Conservation (phyloP, 2,113 vertebrate species). For the Heterochromis multidens region DNA sequence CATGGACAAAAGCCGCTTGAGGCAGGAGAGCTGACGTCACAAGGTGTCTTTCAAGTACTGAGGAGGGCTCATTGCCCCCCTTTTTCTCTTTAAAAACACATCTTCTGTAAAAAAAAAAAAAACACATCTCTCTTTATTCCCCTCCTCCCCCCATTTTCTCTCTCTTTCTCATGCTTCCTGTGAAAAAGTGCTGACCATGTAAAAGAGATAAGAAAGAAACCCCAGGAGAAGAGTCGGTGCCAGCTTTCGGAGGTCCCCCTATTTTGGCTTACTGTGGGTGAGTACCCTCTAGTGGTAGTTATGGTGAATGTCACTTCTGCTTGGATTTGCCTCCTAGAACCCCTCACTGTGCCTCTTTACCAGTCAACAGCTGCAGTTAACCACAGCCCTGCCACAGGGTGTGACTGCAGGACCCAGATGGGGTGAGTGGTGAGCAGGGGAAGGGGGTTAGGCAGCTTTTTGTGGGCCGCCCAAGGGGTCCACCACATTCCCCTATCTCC, state of each 20-base stretch:
- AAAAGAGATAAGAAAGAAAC: slow-evolving; percentile 38
- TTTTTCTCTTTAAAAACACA: slow-evolving; percentile 11
- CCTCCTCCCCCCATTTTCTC: too few species aligned
- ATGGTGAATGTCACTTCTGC: background rate
- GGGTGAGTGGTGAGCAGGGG: slow-evolving; percentile 46
- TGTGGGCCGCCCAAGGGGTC: slow-evolving; percentile 65
- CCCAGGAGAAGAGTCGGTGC: background rate
- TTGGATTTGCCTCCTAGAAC: slow-evolving; percentile 7
- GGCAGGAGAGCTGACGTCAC: slow-evolving; percentile 31
- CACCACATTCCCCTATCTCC: slow-evolving; percentile 64
- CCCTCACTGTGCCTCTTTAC: slow-evolving; percentile 53
- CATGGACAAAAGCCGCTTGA: slow-evolving; percentile 17
- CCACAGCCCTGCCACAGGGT: slow-evolving; percentile 69
- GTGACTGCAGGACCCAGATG: slow-evolving; percentile 55
- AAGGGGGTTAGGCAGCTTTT: slow-evolving; percentile 39
- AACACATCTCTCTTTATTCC: slow-evolving; percentile 1
- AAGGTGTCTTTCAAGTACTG: slow-evolving; percentile 26
- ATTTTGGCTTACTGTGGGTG: slow-evolving; percentile 31
- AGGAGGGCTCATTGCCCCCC: background rate
- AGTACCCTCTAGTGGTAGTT: slow-evolving; percentile 63
- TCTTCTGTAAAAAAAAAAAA: background rate
- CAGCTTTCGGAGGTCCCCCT: background rate
- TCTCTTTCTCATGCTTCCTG: too few species aligned
- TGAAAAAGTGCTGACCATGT: slow-evolving; percentile 59
- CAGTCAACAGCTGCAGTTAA: slow-evolving; percentile 58